Percentiles rank a stretch among this genome's conserved stretches.
Evolutionary conservation across 2,888 invertebrate genomes (phyloP).

Genomic region (Eupeodes latifasciatus): DNA sequence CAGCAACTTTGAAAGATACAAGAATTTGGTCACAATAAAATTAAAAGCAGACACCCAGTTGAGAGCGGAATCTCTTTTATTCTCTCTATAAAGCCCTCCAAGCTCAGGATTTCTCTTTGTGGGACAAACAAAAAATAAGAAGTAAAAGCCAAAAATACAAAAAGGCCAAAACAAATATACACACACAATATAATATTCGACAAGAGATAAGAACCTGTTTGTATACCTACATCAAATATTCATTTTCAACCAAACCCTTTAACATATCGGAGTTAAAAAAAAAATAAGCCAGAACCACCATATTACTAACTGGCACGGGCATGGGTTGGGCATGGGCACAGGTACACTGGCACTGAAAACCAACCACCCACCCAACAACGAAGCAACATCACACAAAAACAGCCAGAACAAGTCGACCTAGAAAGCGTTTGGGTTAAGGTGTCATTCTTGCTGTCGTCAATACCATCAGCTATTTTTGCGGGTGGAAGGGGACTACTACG

Average conservation of each 20-base stretch:
- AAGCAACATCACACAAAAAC: neutral
- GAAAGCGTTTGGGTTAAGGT: conserved; percentile 62
- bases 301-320: no score
- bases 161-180: conserved; percentile 53
- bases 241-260: conserved; percentile 44
- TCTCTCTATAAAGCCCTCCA: conserved; percentile 12
- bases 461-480: neutral
- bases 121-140: neutral
- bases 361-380: neutral
- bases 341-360: neutral
- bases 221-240: conserved; percentile 61
- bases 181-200: conserved; percentile 23
- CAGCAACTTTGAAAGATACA: no score
- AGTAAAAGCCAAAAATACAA: conserved; percentile 25
- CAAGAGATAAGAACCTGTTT: conserved; percentile 55
- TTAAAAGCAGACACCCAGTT: neutral
- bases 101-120: conserved; percentile 38
- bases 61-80: conserved; percentile 38
- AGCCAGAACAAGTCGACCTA: conserved; percentile 39
- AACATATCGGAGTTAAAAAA: neutral
- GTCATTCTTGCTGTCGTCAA: conserved; percentile 69
- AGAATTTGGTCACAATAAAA: conserved; percentile 24
- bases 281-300: conserved; percentile 3
- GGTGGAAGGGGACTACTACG: neutral
- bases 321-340: neutral